Evolutionary conservation across 64 coral and sea anemone species (phyloP).

Genomic region (Astreopora myriophthalma): DNA sequence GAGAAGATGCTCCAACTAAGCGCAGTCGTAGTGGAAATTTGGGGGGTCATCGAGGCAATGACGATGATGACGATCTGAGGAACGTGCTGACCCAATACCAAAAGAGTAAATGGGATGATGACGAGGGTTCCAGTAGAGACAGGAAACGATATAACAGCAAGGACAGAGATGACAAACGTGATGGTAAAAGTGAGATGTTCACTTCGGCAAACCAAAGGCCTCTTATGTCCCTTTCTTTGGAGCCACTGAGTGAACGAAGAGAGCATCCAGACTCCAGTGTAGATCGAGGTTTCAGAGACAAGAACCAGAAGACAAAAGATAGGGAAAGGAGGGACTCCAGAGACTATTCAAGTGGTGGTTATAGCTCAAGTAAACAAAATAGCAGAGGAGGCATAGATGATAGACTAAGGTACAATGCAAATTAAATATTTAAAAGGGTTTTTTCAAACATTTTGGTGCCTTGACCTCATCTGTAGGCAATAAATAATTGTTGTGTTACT

Average conservation of each 20-base stretch:
- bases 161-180: neutral
- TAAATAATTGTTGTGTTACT: too few relatives aligned
- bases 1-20: neutral
- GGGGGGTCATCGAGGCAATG: neutral
- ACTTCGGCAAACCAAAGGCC: neutral
- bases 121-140: neutral
- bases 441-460: too few relatives aligned
- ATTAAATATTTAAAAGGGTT: neutral
- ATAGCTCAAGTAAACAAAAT: neutral
- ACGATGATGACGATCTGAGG: constrained; percentile 18
- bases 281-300: neutral
- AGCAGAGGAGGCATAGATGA: neutral
- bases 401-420: neutral
- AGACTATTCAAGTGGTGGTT: constrained; percentile 4
- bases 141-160: constrained; percentile 4
- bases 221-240: neutral
- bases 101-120: constrained; percentile 43
- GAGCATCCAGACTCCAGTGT: neutral
- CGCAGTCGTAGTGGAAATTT: neutral
- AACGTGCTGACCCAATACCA: constrained; percentile 13
- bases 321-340: neutral
- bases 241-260: neutral
- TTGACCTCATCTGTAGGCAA: too few relatives aligned
- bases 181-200: neutral
- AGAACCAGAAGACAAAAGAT: neutral